A percentile compares a stretch with the other conserved stretches of the same genome.
phyloP scores from a whole-genome alignment of 2,797 vertebrate species.

The Dromococcyx pavoninus region DNA sequence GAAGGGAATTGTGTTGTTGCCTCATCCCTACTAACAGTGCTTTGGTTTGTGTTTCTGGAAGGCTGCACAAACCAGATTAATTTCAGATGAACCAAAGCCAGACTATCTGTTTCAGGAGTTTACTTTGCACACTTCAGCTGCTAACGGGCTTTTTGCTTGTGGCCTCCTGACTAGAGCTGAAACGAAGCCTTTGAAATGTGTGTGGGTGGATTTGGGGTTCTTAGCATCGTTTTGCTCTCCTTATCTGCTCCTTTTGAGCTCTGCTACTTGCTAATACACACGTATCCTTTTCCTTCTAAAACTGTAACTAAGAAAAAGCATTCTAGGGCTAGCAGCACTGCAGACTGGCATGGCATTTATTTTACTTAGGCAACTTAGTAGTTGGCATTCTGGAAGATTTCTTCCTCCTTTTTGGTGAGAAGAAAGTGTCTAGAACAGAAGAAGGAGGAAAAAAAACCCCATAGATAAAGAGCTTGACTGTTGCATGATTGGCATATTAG shows the following conservation, averaged over 20 bases:
- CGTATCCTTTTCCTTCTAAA: neutral
- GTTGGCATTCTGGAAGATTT: neutral
- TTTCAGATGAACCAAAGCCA: neutral
- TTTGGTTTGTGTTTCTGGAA: rapidly evolving
- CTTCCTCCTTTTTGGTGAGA: neutral
- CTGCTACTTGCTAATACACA: neutral
- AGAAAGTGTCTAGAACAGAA: neutral
- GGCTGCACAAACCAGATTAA: rapidly evolving
- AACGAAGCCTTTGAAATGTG: neutral
- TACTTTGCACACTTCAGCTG: neutral
- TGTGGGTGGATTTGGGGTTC: neutral
- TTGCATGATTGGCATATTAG: rapidly evolving
- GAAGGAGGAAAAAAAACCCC: too few relatives aligned
- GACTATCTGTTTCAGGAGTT: neutral
- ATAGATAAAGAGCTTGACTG: neutral
- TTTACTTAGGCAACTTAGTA: neutral
- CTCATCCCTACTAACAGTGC: neutral
- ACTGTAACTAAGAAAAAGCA: neutral
- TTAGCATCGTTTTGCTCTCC: neutral
- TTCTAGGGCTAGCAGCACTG: neutral
- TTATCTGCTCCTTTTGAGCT: neutral
- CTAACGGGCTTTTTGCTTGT: neutral
- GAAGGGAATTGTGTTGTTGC: rapidly evolving
- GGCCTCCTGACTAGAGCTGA: neutral
- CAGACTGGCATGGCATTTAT: neutral